Percentiles rank a stretch among this genome's conserved stretches.
Evolutionary conservation across 2,113 vertebrate species (phyloP).

Genomic region (Ictalurus punctatus): DNA sequence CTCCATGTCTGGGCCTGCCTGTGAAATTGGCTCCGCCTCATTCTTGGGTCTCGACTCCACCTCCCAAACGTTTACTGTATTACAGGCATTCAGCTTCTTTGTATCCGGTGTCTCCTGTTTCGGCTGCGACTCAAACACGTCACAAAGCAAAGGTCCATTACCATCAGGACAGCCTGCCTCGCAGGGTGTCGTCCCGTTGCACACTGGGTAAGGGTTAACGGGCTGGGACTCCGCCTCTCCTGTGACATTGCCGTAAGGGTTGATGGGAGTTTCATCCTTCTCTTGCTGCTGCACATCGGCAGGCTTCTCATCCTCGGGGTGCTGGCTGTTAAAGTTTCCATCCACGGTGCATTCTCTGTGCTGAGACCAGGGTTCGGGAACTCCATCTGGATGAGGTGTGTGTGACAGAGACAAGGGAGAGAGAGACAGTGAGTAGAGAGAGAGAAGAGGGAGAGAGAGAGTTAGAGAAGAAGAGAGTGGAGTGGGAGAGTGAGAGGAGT

Average conservation of each 20-base stretch:
- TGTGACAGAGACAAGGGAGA: neutral
- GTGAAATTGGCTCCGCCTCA: constrained; percentile 35
- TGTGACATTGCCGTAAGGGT: constrained; percentile 75
- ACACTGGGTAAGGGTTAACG: constrained; percentile 54
- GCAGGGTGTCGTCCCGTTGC: constrained; percentile 45
- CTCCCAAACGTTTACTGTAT: constrained; percentile 50
- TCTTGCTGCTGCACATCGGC: constrained; percentile 63
- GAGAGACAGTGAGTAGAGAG: neutral
- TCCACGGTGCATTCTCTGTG: constrained; percentile 63
- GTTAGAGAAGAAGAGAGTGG: neutral
- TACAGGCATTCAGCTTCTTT: constrained; percentile 49
- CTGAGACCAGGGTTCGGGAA: constrained; percentile 36
- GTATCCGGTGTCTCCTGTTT: constrained; percentile 29
- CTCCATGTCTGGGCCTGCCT: constrained; percentile 36
- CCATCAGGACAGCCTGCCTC: constrained; percentile 47
- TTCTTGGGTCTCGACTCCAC: constrained; percentile 17
- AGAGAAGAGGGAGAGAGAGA: neutral
- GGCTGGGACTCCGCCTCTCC: constrained; percentile 44
- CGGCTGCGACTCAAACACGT: constrained; percentile 41
- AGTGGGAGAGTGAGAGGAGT: neutral
- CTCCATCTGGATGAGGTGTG: neutral
- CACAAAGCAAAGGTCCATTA: constrained; percentile 57
- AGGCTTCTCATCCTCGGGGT: constrained; percentile 63
- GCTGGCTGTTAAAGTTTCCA: constrained; percentile 79
- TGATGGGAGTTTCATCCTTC: constrained; percentile 74